phyloP scores from a whole-genome alignment of 2,113 vertebrate species.

The Larimichthys crocea region DNA sequence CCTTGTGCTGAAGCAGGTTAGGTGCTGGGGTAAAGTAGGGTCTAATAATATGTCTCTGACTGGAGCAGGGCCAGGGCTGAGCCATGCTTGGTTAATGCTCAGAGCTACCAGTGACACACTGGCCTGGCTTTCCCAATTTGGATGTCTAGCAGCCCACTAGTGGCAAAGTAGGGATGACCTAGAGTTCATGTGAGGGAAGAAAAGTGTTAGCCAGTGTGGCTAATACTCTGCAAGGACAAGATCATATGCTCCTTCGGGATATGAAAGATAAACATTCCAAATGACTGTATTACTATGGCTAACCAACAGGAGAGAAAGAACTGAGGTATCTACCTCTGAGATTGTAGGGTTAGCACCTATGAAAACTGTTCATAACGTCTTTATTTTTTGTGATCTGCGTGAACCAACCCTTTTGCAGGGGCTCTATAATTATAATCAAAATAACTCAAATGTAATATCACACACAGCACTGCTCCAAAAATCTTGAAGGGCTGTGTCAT shows the following conservation, averaged over 20 bases:
- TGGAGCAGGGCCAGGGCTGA: conserved; percentile 35
- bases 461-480: background rate
- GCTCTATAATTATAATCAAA: background rate
- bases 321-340: no score
- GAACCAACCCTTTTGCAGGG: background rate
- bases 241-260: background rate
- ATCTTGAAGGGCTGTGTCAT: background rate
- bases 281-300: background rate
- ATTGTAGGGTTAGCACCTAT: no score
- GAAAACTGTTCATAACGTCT: background rate
- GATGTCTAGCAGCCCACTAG: conserved; percentile 13
- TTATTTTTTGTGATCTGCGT: background rate
- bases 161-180: background rate
- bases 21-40: conserved; percentile 40
- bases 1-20: conserved; percentile 22
- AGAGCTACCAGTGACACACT: conserved; percentile 43
- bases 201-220: background rate
- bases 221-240: background rate
- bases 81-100: conserved; percentile 37
- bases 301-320: no score
- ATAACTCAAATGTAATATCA: conserved; percentile 6
- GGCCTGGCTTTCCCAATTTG: conserved; percentile 31
- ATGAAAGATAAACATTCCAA: background rate
- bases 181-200: conserved; percentile 18
- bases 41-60: conserved; percentile 60